These are phyloP conservation scores for Petrocephalus microphthalmus DNA, from an alignment of 2,113 vertebrate genomes.

Conservation along the genomic window DNA sequence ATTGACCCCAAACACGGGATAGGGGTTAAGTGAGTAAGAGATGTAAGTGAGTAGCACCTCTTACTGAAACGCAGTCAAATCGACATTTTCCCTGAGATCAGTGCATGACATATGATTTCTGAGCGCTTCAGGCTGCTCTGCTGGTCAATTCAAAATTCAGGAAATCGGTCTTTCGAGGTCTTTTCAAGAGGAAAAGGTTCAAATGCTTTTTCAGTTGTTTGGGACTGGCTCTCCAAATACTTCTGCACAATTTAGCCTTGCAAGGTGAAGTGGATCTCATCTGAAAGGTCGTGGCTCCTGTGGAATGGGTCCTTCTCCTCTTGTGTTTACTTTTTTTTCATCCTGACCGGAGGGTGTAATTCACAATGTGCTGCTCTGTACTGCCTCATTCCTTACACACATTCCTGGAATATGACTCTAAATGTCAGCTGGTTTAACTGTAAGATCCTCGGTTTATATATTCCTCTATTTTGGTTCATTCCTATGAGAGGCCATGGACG, in stretches of 20 bases:
- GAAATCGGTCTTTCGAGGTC: background rate
- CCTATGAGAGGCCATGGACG: background rate
- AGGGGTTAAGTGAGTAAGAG: no score
- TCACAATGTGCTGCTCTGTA: background rate
- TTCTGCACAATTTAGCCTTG: background rate
- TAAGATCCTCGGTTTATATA: background rate
- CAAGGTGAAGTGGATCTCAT: background rate
- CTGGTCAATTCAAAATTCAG: background rate
- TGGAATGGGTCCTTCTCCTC: background rate
- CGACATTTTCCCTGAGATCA: background rate
- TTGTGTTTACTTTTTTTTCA: background rate
- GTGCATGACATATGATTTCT: background rate
- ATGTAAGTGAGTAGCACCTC: no score
- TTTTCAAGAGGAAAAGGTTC: background rate
- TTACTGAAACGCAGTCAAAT: no score
- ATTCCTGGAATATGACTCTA: background rate
- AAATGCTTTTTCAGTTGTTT: background rate
- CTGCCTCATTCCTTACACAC: background rate
- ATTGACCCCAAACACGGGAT: no score
- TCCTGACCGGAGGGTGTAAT: background rate
- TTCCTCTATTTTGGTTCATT: background rate
- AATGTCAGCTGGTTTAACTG: background rate
- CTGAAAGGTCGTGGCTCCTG: background rate
- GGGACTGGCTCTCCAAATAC: background rate
- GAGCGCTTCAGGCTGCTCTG: background rate